Base-by-base conservation (phyloP, 2,113 vertebrate genomes). In the Accipiter cooperii region DNA sequence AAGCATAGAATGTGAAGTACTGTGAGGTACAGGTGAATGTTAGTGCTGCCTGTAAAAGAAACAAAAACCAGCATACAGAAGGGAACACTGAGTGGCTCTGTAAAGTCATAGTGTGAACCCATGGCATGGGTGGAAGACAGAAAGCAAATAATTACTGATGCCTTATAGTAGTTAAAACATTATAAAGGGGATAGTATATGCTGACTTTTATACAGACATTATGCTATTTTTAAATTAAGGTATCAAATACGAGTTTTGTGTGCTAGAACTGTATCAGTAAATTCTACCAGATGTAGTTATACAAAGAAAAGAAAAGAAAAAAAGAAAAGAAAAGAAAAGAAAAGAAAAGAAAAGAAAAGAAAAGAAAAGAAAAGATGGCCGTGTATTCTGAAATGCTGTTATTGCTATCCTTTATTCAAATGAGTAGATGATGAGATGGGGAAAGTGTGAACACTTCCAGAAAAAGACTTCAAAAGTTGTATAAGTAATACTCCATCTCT, bases 401-500 rank as follows among this genome's bases (percentile, higher is more conserved):
- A 57, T 13, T 85, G 78, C 57, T 84, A 42, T 89, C 4, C 42
- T 84, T 89, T 92, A 69, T 89, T 92, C 63, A 91, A 97, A 91
- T 89, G 80, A 90, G 55, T 68, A 22, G 70, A 44, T 84, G 71
- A 84, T 66, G n/a, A 94, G 60, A 74, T 68, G 12, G 57, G 17
- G 57, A 85, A 94, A 90, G 49, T 3, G 1, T 31, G 54, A 91
- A 93, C 44, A 76, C 4, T 79, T 84, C 76, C 42, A 95, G 84
- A 91, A 95, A 84, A 93, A 64, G 40, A 85, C 76, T 94, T 87
- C n/a, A 84, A 54, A 84, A 85, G 19, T 87, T 92, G 13, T 68
- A 1, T 58, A 95, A 70, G 36, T 61, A 91, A 83, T 87, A 64
- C 57, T 82, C 25, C 16, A 51, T 49, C n/a, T 87, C 42, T 82